phyloP scores from a whole-genome alignment of 2,888 invertebrate species.

The Oxyscelio sp. region DNA sequence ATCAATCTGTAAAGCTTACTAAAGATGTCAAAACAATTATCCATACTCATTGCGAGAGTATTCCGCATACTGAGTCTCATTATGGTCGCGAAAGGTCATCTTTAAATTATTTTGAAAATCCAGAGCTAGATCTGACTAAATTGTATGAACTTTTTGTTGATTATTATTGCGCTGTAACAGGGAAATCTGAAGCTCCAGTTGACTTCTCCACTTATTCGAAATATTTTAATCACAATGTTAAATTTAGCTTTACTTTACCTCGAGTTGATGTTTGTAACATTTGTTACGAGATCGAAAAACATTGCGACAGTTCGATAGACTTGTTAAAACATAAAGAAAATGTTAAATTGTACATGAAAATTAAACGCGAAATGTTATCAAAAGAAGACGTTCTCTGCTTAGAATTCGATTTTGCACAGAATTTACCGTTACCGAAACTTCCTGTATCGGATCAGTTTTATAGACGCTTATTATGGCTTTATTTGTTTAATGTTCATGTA shows the following conservation, averaged over 20 bases:
- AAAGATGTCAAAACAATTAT: slow-evolving; percentile 36
- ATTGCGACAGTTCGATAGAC: not conserved
- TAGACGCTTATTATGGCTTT: slow-evolving; percentile 41
- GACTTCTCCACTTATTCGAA: slow-evolving; percentile 13
- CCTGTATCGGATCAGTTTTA: slow-evolving; percentile 49
- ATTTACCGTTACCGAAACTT: slow-evolving; percentile 63
- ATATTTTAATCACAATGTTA: slow-evolving; percentile 40
- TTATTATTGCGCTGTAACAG: slow-evolving; percentile 11
- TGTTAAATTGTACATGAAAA: not conserved
- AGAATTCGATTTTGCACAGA: slow-evolving; percentile 57
- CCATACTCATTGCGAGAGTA: slow-evolving; percentile 27
- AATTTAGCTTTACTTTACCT: slow-evolving; percentile 14
- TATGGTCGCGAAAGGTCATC: slow-evolving; percentile 9
- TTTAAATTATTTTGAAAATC: slow-evolving; percentile 42
- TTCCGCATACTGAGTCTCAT: slow-evolving; percentile 39
- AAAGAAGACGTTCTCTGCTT: not conserved
- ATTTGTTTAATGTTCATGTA: slow-evolving; percentile 57
- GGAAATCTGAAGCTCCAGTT: slow-evolving; percentile 4
- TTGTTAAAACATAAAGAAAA: not conserved
- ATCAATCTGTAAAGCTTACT: slow-evolving; percentile 33
- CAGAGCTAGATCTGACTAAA: slow-evolving; percentile 1
- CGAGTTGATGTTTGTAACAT: slow-evolving; percentile 19
- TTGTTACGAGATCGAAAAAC: not conserved
- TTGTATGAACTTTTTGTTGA: slow-evolving; percentile 33
- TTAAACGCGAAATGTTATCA: not conserved